Percentiles rank a stretch among this genome's conserved stretches.
Evolutionary conservation across 2,888 invertebrate genomes (phyloP).

Genomic region (Cerastoderma edule): DNA sequence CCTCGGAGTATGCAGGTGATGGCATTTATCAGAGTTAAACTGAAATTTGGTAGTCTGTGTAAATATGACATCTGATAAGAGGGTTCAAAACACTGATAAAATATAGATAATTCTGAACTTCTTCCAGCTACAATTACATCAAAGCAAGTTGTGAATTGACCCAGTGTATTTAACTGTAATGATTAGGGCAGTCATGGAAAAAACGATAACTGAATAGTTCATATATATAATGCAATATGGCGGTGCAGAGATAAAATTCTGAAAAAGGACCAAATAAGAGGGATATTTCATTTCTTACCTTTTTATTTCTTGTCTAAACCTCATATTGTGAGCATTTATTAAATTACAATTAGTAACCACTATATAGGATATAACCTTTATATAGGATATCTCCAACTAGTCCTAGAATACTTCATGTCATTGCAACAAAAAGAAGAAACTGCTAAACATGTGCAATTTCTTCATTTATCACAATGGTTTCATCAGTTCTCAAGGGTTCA

Average conservation of each 20-base stretch:
- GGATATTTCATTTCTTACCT: too few relatives aligned
- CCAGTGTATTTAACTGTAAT: conserved; percentile 16
- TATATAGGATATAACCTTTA: too few relatives aligned
- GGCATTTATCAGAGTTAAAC: conserved; percentile 1
- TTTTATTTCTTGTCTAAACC: too few relatives aligned
- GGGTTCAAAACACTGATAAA: neutral
- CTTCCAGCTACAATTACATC: neutral
- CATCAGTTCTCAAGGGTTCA: too few relatives aligned
- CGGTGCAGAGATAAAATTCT: neutral
- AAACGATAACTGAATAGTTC: neutral
- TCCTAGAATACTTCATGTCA: too few relatives aligned
- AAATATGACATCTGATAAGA: conserved; percentile 1
- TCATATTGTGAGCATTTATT: neutral
- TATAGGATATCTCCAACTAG: too few relatives aligned
- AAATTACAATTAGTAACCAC: neutral
- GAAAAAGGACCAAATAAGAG: too few relatives aligned
- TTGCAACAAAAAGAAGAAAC: too few relatives aligned
- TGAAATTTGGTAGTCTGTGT: conserved; percentile 7
- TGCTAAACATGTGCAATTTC: too few relatives aligned
- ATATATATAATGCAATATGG: neutral
- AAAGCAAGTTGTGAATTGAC: conserved; percentile 23
- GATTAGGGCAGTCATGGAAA: conserved; percentile 12
- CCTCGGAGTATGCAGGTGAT: neutral
- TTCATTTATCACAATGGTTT: too few relatives aligned
- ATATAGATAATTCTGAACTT: conserved; percentile 12